phyloP scores from a whole-genome alignment of 2,797 vertebrate genomes.

The Artibeus lituratus region DNA sequence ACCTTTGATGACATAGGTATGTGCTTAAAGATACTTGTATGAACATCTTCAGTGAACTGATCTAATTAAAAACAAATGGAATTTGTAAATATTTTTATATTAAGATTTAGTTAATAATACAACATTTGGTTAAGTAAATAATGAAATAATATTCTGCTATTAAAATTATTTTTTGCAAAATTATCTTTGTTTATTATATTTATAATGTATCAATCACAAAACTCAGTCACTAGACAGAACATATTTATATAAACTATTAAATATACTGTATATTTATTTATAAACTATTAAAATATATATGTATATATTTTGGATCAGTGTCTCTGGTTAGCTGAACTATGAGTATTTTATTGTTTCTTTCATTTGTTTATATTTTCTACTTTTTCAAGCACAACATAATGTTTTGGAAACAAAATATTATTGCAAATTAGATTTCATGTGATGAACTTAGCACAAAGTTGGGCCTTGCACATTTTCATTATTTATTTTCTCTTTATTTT shows the following conservation, averaged over 20 bases:
- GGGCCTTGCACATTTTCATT: neutral
- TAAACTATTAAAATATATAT: neutral
- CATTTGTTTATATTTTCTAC: neutral
- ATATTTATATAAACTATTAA: neutral
- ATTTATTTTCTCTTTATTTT: neutral
- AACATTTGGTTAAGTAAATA: neutral
- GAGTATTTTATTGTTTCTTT: neutral
- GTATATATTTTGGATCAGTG: neutral
- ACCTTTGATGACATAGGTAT: neutral
- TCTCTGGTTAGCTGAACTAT: neutral
- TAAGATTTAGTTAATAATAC: neutral
- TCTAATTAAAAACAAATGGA: neutral
- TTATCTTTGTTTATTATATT: neutral
- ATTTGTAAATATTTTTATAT: neutral
- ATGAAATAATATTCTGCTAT: neutral
- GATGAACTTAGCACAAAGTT: neutral
- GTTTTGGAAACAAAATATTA: conserved; percentile 1
- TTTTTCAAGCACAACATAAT: neutral
- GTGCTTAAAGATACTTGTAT: neutral
- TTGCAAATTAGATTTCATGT: neutral
- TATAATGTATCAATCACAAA: neutral
- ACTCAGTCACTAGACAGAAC: neutral
- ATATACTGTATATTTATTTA: neutral
- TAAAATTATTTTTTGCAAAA: neutral
- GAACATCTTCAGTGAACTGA: neutral